A percentile compares a stretch with the other conserved stretches of the same genome.
Evolutionary conservation across 2,888 invertebrate genomes (phyloP).

Genomic region (Protophormia terraenovae): DNA sequence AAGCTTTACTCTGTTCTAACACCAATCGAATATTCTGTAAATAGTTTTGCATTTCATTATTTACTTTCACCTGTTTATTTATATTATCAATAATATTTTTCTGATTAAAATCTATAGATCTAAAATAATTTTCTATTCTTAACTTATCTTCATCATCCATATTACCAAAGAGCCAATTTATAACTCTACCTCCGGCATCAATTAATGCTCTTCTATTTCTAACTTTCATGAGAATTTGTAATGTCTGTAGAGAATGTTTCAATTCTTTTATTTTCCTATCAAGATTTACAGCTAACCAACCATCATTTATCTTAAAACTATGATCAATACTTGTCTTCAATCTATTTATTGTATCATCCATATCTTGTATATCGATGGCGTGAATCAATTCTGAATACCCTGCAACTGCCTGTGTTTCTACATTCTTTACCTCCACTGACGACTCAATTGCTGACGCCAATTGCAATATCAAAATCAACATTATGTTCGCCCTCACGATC

Average conservation of each 20-base stretch:
- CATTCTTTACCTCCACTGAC: constrained; percentile 17
- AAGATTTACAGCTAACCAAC: no score
- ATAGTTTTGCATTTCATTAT: constrained; percentile 49
- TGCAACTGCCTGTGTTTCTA: constrained; percentile 11
- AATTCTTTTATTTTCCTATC: no score
- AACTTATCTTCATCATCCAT: constrained; percentile 49
- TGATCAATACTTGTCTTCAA: constrained; percentile 18
- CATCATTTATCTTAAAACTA: constrained; percentile 21
- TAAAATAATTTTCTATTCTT: constrained; percentile 38
- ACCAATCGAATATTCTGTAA: constrained; percentile 45
- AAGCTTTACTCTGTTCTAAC: constrained; percentile 33
- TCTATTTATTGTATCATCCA: constrained; percentile 20
- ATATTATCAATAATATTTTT: constrained; percentile 37
- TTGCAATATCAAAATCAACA: no score
- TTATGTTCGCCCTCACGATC: no score
- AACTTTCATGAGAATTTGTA: no score
- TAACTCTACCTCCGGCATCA: no score
- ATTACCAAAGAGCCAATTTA: constrained; percentile 59
- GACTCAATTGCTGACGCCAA: neutral
- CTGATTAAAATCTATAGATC: constrained; percentile 49
- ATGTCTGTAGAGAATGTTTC: no score
- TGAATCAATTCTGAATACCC: constrained; percentile 41
- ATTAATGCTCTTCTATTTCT: no score
- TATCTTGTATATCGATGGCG: constrained; percentile 39
- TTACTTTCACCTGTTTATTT: constrained; percentile 42